Evolutionary conservation across 1,140 invertebrate species (phyloP), one percentile per base, ranked within the genome.

Genomic region (Penaeus japonicus): DNA sequence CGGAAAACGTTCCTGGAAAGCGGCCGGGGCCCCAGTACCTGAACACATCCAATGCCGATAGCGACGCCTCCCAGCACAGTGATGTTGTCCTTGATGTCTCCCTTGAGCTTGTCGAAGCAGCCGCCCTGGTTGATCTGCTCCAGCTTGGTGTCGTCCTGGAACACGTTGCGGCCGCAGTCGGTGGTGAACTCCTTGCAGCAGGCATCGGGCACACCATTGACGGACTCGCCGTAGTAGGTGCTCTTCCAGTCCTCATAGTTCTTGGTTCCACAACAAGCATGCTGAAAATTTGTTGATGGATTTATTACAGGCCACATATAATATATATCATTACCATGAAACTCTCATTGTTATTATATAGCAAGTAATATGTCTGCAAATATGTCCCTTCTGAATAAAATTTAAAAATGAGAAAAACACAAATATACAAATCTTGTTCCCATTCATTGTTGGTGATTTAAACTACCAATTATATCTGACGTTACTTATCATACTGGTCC

Each of bases 21-120:
- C 12, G 39, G 4, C 4, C 4, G 39, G 39, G 12, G 12, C n/a
- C n/a, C n/a, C n/a, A n/a, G 24, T 86, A 91, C 91, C 90, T 92
- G 90, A 2, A 92, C 85, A 86, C 91, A 90, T 22, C 90, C 91
- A 77, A 92, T 91, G n/a, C 91, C 91, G 30, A 92, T 90, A 79
- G 91, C 91, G 62, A 92, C 90, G 24, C 91, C 91, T 22, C 87
- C 91, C 35, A 92, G 80, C 32, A 90, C 84, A 47, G 89, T 89
- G 57, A 91, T 80, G 62, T 91, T 91, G 17, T 90, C 79, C n/a
- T 82, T 39, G 27, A 89, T 73, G 32, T 90, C 87, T 24, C 90
- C 86, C 57, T 90, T 89, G 32, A 92, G 78, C 78, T 91, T 88
- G 30, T 91, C 82, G 24, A 91, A 91, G 84, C 91, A 92, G 27